Percentiles rank a stretch among this genome's conserved stretches.
phyloP scores from a whole-genome alignment of 2,113 vertebrate genomes.

The Cochlearius cochlearius region DNA sequence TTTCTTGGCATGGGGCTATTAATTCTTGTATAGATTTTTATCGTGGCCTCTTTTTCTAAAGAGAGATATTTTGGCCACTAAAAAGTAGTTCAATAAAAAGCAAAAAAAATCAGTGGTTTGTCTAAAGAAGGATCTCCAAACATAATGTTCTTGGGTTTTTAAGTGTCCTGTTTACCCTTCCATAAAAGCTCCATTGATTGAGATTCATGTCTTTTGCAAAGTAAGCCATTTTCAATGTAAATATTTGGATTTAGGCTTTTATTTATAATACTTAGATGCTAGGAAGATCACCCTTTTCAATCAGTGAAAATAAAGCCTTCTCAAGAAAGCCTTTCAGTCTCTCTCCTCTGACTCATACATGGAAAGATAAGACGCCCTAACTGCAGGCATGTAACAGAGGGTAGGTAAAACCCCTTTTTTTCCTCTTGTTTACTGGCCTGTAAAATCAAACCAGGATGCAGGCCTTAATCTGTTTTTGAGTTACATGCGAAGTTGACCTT shows the following conservation, averaged over 20 bases:
- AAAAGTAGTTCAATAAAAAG: background rate
- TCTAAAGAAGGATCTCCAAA: background rate
- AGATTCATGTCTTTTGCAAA: background rate
- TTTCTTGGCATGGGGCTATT: background rate
- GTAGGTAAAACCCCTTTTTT: background rate
- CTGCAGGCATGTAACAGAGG: background rate
- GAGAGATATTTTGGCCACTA: background rate
- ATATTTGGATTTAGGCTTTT: slow-evolving; percentile 9
- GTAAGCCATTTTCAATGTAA: background rate
- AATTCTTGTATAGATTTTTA: slow-evolving; percentile 8
- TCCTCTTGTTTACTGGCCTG: background rate
- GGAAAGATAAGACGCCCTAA: background rate
- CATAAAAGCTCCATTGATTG: background rate
- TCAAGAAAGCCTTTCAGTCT: background rate
- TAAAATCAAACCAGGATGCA: background rate
- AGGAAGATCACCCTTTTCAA: background rate
- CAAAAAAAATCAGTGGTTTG: background rate
- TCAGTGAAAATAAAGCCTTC: background rate
- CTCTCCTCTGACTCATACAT: background rate
- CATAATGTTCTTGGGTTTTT: background rate
- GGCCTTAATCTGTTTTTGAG: background rate
- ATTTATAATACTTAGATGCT: background rate
- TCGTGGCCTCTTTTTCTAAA: background rate
- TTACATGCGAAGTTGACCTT: background rate
- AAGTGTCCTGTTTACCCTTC: background rate